A percentile compares a stretch with the other conserved stretches of the same genome.
Evolutionary conservation across 2,888 invertebrate genomes (phyloP).

Genomic region (Anarsia innoxiella): DNA sequence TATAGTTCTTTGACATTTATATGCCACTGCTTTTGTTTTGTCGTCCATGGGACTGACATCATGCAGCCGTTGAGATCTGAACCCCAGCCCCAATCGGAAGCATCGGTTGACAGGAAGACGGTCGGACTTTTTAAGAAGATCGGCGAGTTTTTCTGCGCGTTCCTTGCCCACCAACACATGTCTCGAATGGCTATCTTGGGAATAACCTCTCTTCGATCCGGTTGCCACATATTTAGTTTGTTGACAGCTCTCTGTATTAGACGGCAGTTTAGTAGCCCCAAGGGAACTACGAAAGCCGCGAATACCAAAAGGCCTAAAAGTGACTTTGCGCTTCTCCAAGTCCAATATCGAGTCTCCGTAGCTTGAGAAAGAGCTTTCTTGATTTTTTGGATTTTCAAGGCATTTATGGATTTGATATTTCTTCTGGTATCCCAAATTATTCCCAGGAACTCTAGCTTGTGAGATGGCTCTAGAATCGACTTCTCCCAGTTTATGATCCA

Average conservation of each 20-base stretch:
- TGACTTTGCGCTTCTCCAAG: not conserved
- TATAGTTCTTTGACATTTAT: not conserved
- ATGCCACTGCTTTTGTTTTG: not conserved
- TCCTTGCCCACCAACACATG: not conserved
- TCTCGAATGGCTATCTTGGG: not conserved
- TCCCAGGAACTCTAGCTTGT: not conserved
- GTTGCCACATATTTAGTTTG: not conserved
- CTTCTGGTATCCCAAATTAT: not conserved
- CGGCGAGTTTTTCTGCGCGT: not conserved
- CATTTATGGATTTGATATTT: not conserved
- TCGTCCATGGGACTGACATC: not conserved
- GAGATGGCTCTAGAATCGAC: not conserved
- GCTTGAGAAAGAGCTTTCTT: no score
- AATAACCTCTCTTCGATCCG: not conserved
- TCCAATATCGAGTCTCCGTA: not conserved
- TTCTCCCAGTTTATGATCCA: not conserved
- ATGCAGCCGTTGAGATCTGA: not conserved
- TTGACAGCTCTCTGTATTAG: not conserved
- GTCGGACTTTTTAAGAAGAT: not conserved
- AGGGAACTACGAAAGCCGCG: not conserved
- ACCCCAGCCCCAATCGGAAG: not conserved
- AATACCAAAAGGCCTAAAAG: not conserved
- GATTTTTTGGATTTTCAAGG: not conserved
- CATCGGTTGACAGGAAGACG: not conserved
- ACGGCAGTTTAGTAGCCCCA: not conserved